These are phyloP conservation scores for Picathartes gymnocephalus DNA, from an alignment of 2,113 vertebrate species.

Conservation along the genomic window DNA sequence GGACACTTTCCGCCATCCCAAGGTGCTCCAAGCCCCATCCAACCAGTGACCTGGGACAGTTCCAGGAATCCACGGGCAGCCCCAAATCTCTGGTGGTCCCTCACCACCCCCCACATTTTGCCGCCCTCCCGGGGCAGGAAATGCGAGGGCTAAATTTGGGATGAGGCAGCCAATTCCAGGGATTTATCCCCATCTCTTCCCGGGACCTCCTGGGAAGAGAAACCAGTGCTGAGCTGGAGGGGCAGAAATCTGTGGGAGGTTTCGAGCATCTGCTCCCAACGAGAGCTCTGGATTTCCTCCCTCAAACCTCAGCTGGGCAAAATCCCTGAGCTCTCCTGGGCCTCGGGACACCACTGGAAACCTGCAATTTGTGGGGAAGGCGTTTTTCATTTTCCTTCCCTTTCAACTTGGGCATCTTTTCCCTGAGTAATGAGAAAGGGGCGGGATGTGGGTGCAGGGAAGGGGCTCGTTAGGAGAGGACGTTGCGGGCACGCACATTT, in stretches of 20 bases:
- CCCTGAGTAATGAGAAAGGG: neutral
- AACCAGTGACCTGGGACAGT: fast-evolving
- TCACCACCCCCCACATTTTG: neutral
- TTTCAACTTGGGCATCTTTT: neutral
- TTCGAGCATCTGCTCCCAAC: neutral
- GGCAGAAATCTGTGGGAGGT: neutral
- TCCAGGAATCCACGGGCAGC: neutral
- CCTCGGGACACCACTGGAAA: neutral
- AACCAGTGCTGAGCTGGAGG: neutral
- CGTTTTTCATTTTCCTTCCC: neutral
- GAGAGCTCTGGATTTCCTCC: neutral
- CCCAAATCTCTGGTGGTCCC: neutral
- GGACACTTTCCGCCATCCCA: neutral
- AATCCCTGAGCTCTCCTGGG: neutral
- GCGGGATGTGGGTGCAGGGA: neutral
- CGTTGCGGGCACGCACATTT: neutral
- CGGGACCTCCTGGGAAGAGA: neutral
- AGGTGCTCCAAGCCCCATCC: neutral
- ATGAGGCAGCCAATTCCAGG: neutral
- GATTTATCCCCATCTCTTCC: neutral
- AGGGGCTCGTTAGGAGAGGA: neutral
- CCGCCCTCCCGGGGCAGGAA: neutral
- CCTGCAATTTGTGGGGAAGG: neutral
- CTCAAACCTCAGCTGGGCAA: neutral
- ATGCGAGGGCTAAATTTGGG: neutral